Percentiles rank a stretch among this genome's conserved stretches.
phyloP scores from a whole-genome alignment of 2,113 vertebrate genomes.

The Spilogale gracilis region DNA sequence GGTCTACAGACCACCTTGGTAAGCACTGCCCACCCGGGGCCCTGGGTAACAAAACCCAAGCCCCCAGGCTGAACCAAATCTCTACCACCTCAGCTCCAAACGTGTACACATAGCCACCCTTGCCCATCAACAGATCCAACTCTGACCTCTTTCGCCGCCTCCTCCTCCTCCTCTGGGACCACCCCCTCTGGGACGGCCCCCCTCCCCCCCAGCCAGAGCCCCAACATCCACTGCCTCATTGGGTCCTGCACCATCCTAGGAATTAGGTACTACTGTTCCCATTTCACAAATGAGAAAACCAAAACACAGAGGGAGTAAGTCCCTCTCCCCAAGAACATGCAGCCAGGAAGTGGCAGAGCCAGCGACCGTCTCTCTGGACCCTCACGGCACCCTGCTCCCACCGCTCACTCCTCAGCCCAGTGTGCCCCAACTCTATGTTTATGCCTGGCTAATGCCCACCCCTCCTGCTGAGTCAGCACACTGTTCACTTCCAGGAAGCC shows the following conservation, averaged over 20 bases:
- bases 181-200: background rate
- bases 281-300: conserved; percentile 1
- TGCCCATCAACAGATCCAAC: background rate
- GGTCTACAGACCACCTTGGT: background rate
- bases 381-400: accelerated
- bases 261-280: background rate
- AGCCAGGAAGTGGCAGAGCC: background rate
- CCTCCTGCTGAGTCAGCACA: background rate
- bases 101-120: background rate
- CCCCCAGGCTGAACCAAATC: background rate
- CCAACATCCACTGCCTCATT: background rate
- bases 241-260: background rate
- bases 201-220: background rate
- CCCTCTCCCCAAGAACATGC: background rate
- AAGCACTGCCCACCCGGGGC: background rate
- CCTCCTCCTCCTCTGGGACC: background rate
- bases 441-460: background rate
- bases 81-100: background rate
- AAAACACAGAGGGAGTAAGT: background rate
- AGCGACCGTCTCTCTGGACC: background rate
- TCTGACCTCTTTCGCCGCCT: background rate
- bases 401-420: background rate
- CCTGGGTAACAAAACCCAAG: background rate
- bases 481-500: background rate
- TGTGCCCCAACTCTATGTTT: background rate